Percentiles rank a stretch among this genome's conserved stretches.
Evolutionary conservation across 2,797 vertebrate species (phyloP).

Genomic region (Ciconia nigra): DNA sequence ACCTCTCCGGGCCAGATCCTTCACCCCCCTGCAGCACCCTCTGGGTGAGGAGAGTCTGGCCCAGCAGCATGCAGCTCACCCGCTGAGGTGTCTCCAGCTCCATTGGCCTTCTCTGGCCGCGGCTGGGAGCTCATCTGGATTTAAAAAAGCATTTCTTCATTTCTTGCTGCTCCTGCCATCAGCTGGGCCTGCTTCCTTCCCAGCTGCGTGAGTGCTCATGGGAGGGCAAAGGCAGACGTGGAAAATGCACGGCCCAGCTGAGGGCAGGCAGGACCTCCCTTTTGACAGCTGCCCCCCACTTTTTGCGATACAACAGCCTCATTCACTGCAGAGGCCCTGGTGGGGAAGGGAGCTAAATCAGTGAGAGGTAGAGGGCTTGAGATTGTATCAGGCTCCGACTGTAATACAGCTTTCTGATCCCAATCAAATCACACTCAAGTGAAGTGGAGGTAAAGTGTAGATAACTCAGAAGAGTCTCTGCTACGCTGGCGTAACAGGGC

Average conservation of each 20-base stretch:
- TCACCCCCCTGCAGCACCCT: accelerated
- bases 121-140: background rate
- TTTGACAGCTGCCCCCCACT: background rate
- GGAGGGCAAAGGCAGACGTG: background rate
- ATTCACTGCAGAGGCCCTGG: background rate
- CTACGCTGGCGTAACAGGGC: no score
- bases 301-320: background rate
- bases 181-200: background rate
- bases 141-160: background rate
- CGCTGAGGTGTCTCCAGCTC: background rate
- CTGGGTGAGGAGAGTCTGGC: background rate
- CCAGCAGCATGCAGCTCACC: background rate
- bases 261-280: background rate
- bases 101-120: background rate
- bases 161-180: background rate
- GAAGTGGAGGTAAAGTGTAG: background rate
- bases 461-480: background rate
- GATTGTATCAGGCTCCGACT: background rate
- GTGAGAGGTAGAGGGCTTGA: background rate
- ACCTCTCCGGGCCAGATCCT: background rate
- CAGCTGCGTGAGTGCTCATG: background rate
- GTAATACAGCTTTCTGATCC: background rate
- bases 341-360: background rate
- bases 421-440: background rate
- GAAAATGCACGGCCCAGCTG: background rate